Conservation (phyloP, 2,797 vertebrate genomes). For the Merluccius polli region DNA sequence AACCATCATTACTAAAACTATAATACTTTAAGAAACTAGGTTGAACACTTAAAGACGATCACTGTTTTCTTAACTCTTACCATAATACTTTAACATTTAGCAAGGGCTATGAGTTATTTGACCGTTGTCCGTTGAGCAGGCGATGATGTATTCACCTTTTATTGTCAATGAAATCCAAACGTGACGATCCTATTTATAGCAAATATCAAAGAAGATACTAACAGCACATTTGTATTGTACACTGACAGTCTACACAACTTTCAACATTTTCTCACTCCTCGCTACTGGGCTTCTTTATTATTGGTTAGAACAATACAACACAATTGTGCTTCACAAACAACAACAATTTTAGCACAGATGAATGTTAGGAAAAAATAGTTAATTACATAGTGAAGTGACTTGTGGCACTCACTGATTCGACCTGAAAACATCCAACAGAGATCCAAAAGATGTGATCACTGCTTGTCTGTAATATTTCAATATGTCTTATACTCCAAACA, state of each 20-base stretch:
- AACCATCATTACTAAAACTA: neutral
- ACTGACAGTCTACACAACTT: neutral
- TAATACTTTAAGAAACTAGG: neutral
- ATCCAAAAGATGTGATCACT: neutral
- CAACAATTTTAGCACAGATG: neutral
- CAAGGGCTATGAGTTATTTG: constrained; percentile 47
- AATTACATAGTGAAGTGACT: neutral
- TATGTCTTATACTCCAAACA: neutral
- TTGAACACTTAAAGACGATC: neutral
- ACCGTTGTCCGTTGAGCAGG: constrained; percentile 9
- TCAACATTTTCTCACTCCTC: neutral
- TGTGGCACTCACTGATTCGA: neutral
- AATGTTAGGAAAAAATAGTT: neutral
- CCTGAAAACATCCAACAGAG: neutral
- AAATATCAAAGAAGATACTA: neutral
- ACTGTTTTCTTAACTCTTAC: too few relatives aligned
- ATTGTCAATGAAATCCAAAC: neutral
- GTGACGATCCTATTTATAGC: neutral
- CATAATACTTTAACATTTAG: constrained; percentile 17
- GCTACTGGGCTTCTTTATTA: neutral
- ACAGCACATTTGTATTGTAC: neutral
- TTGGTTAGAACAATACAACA: neutral
- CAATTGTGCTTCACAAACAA: neutral
- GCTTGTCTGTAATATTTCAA: neutral
- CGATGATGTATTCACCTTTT: neutral